Percentiles rank a stretch among this genome's conserved stretches.
Conservation (phyloP, 2,113 vertebrate genomes). For the Cettia cetti region DNA sequence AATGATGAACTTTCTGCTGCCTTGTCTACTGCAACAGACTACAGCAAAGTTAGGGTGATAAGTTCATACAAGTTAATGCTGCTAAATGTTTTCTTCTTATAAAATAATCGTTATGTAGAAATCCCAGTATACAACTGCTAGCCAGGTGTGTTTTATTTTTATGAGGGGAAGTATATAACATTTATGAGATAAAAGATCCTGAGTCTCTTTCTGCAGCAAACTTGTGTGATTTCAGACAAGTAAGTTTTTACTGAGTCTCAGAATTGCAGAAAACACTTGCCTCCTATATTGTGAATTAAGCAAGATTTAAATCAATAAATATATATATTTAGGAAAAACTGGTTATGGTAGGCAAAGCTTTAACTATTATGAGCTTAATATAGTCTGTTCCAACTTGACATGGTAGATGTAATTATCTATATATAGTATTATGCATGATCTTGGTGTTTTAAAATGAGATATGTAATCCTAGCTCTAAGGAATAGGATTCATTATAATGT, state of each 20-base stretch:
- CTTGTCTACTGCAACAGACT: background rate
- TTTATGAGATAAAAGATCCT: background rate
- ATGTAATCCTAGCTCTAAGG: constrained; percentile 37
- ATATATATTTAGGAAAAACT: background rate
- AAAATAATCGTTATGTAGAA: background rate
- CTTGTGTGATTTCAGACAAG: background rate
- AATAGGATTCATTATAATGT: constrained; percentile 29
- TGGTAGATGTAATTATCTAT: constrained; percentile 43
- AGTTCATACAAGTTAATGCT: background rate
- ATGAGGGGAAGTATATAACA: background rate
- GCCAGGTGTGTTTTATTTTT: background rate
- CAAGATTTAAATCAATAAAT: background rate
- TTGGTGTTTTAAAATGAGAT: constrained; percentile 48
- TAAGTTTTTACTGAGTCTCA: background rate
- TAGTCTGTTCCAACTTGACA: background rate
- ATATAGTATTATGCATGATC: constrained; percentile 43
- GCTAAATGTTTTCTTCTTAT: background rate
- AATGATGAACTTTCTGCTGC: background rate
- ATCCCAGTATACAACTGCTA: background rate
- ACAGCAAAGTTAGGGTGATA: background rate
- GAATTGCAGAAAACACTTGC: background rate
- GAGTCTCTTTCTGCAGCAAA: background rate
- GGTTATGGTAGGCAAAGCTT: constrained; percentile 14
- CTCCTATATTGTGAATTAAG: background rate
- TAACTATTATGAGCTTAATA: constrained; percentile 6